These are phyloP conservation scores for Sebastes flavidus DNA, from an alignment of 2,797 vertebrate genomes.

Conservation along the genomic window DNA sequence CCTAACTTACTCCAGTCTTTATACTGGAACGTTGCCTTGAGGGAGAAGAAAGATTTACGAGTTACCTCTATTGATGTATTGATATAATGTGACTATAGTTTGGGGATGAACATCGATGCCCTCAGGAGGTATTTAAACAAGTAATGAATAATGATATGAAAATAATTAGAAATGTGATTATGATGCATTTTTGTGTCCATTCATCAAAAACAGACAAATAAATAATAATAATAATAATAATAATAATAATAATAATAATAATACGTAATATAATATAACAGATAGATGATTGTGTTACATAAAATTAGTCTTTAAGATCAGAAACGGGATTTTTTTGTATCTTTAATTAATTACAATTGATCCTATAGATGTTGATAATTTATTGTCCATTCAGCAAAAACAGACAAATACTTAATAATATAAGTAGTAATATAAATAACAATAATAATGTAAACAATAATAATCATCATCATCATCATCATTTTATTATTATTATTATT, in stretches of 20 bases:
- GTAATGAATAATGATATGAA: too few relatives aligned
- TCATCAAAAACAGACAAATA: not conserved
- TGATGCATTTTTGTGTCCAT: not conserved
- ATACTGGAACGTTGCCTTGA: not conserved
- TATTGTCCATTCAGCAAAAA: too few relatives aligned
- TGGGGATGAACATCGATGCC: not conserved
- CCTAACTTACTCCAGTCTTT: not conserved
- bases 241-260: too few relatives aligned
- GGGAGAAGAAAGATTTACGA: not conserved
- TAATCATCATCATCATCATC: too few relatives aligned
- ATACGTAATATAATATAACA: too few relatives aligned
- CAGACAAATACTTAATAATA: too few relatives aligned
- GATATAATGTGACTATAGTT: not conserved
- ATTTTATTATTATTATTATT: too few relatives aligned
- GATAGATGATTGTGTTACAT: not conserved
- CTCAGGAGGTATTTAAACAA: not conserved
- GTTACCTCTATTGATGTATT: not conserved
- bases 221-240: too few relatives aligned
- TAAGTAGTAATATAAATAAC: too few relatives aligned
- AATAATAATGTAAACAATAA: too few relatives aligned
- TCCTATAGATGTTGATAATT: not conserved
- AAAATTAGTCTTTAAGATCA: not conserved
- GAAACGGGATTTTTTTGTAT: not conserved
- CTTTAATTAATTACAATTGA: not conserved
- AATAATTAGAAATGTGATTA: not conserved